Conservation (phyloP, 2,113 vertebrate species). For the Tetrao urogallus region DNA sequence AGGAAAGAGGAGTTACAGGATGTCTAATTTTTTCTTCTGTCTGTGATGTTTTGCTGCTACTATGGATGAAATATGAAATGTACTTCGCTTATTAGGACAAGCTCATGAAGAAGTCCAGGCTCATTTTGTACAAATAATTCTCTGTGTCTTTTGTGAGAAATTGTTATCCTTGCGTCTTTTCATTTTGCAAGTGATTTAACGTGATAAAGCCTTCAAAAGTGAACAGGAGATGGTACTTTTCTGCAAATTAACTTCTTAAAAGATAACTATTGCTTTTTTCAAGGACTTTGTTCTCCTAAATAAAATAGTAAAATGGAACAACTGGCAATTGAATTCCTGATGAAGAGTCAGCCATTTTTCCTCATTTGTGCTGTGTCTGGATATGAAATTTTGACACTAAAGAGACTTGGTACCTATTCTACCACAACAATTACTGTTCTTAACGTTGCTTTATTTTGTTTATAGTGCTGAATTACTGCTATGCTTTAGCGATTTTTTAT, state of each 20-base stretch:
- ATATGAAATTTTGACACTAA: neutral
- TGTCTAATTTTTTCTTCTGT: neutral
- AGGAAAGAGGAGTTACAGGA: neutral
- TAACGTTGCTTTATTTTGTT: neutral
- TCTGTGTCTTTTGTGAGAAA: neutral
- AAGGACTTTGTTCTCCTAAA: neutral
- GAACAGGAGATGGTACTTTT: neutral
- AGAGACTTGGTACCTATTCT: neutral
- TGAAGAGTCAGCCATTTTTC: neutral
- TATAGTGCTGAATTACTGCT: neutral
- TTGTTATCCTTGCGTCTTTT: neutral
- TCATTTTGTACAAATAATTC: neutral
- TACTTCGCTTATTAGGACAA: neutral
- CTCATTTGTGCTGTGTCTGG: neutral
- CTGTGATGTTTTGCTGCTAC: neutral
- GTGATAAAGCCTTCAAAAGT: neutral
- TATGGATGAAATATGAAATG: neutral
- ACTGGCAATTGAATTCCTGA: neutral
- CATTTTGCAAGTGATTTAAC: conserved; percentile 13
- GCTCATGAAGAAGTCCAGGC: neutral
- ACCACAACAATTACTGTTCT: neutral
- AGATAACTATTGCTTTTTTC: neutral
- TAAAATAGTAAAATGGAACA: neutral
- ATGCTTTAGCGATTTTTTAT: neutral
- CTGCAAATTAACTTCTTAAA: neutral